Evolutionary conservation across 2,888 invertebrate genomes (phyloP), one percentile per base, ranked within the genome.

Genomic region (Monopis laevigella): DNA sequence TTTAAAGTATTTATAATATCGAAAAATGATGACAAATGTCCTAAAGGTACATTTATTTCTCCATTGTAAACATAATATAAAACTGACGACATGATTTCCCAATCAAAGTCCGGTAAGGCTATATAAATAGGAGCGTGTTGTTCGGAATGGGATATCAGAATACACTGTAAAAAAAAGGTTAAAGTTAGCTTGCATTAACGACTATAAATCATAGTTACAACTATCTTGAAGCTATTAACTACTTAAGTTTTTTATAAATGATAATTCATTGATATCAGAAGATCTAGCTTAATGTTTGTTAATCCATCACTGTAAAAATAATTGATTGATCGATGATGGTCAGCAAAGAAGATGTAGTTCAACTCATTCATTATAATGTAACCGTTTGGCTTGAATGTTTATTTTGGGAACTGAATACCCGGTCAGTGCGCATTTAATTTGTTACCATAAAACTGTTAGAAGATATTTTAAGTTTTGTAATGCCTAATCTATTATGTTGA

Each of bases 41-140:
- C 69, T 27, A 80, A 77, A n/a, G 83, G 80, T 18, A 89, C 65
- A 2, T 77, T 64, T 1, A 86, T 85, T 58, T 84, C 85, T 41
- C 88, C 89, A 28, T 86, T 86, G 58, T 89, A 89, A 46, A 88
- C 83, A 54, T 88, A 88, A 53, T 86, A 85, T 28, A 89, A 73
- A 6, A 88, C 80, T 10, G 84, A 80, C 1, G 85, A 82, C 70
- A 89, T 82, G 46, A 84, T 86, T 42, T 83, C 83, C 41, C 82
- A 69, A 50, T 84, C 82, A 44, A 87, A 81, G 52, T 88, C 88
- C 16, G 88, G 86, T 39, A 89, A 71, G 45, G 88, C 85, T 38
- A 88, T 78, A 35, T 84, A 82, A 28, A 85, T 82, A n/a, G 85
- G 84, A 36, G 84, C 81, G 46, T 75, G 70, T 45, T 72, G 65